These are phyloP conservation scores for Lissonota sp. DNA, from an alignment of 2,888 invertebrate genomes.

Conservation along the genomic window DNA sequence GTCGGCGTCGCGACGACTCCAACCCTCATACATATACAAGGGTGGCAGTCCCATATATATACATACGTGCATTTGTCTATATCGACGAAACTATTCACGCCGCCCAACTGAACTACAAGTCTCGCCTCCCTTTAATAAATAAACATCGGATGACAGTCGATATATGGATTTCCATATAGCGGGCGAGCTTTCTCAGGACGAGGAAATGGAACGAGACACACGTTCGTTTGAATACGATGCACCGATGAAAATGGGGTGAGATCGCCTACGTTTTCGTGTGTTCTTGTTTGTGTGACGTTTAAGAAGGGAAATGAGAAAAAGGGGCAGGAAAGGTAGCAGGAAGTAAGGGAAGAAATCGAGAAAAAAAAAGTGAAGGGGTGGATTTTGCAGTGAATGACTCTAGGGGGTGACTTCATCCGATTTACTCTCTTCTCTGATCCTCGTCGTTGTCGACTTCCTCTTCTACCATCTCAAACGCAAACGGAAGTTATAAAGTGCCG, in stretches of 20 bases:
- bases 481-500: conserved; percentile 15
- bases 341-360: not conserved
- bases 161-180: conserved; percentile 63
- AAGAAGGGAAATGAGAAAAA: conserved; percentile 6
- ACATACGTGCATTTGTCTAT: not conserved
- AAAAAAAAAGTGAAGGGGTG: not conserved
- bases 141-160: conserved; percentile 64
- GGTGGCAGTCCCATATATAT: not conserved
- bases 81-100: conserved; percentile 6
- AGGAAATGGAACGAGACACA: conserved; percentile 59
- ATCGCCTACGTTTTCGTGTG: not conserved
- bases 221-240: conserved; percentile 51
- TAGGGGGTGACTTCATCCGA: conserved; percentile 1
- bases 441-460: conserved; percentile 6
- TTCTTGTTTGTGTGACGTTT: too few species aligned
- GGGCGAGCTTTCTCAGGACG: conserved; percentile 10
- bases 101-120: conserved; percentile 36
- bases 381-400: conserved; percentile 6
- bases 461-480: not conserved
- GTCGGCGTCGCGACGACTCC: too few species aligned
- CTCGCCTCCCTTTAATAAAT: conserved; percentile 61
- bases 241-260: conserved; percentile 15
- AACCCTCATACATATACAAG: too few species aligned
- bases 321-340: not conserved
- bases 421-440: conserved; percentile 23